Percentiles rank a stretch among this genome's conserved stretches.
Conservation (phyloP, 2,888 invertebrate genomes). For the Ochropleura plecta region DNA sequence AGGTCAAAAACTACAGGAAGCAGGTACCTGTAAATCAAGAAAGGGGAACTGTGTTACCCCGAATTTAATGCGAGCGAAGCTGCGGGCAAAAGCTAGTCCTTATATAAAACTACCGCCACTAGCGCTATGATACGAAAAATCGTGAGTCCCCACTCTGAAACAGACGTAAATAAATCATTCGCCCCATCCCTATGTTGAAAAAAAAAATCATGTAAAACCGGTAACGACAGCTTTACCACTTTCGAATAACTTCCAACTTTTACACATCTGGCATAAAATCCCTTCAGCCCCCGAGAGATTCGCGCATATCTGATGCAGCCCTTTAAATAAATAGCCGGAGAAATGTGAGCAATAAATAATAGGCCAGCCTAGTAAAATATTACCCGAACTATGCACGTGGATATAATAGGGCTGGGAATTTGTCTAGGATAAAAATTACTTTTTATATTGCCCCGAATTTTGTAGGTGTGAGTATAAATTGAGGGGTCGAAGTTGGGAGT, state of each 20-base stretch:
- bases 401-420: slow-evolving; percentile 60
- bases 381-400: slow-evolving; percentile 59
- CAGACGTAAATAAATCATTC: slow-evolving; percentile 21
- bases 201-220: slow-evolving; percentile 28
- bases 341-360: slow-evolving; percentile 55
- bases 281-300: slow-evolving; percentile 32
- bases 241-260: slow-evolving; percentile 23
- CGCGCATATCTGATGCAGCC: slow-evolving; percentile 42
- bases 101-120: too few relatives aligned
- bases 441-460: slow-evolving; percentile 57
- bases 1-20: too few relatives aligned
- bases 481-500: slow-evolving; percentile 13
- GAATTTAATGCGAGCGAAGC: too few relatives aligned
- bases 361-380: slow-evolving; percentile 45
- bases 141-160: background rate
- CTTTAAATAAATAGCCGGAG: slow-evolving; percentile 53
- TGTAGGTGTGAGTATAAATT: slow-evolving; percentile 45
- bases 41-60: too few relatives aligned
- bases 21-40: too few relatives aligned
- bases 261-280: slow-evolving; percentile 44
- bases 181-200: background rate
- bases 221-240: slow-evolving; percentile 29
- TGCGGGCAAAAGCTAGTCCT: too few relatives aligned
- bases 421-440: slow-evolving; percentile 63
- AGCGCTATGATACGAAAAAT: background rate